Conservation (phyloP, 2,888 invertebrate genomes). For the Macropis europaea region DNA sequence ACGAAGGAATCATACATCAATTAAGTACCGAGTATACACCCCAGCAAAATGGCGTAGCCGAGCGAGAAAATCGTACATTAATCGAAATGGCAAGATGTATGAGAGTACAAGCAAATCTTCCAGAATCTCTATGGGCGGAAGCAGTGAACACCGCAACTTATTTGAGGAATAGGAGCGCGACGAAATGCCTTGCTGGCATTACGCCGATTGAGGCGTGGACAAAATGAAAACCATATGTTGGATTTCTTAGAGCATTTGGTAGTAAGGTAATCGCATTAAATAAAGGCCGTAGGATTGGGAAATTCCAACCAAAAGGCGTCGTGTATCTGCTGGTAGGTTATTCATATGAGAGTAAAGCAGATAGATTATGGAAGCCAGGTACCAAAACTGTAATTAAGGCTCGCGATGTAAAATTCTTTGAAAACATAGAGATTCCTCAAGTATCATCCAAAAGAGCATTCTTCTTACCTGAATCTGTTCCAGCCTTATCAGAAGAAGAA, state of each 20-base stretch:
- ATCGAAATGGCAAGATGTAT: constrained; percentile 65
- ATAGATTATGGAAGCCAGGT: constrained; percentile 17
- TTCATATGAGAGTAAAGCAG: no score
- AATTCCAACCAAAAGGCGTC: constrained; percentile 23
- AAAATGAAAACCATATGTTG: constrained; percentile 13
- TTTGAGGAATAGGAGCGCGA: constrained; percentile 57
- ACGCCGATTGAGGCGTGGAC: constrained; percentile 21
- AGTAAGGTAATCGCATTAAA: constrained; percentile 24
- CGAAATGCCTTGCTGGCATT: not conserved
- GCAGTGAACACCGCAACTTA: constrained; percentile 62
- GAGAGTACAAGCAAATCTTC: constrained; percentile 55
- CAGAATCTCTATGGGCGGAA: constrained; percentile 68
- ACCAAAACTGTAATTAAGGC: constrained; percentile 23
- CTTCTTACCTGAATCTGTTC: no score
- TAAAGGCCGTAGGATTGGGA: not conserved
- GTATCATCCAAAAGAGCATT: not conserved
- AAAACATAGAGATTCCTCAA: not conserved
- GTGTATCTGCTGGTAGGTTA: constrained; percentile 28
- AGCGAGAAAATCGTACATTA: constrained; percentile 66
- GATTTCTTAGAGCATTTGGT: constrained; percentile 21
- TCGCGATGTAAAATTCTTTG: constrained; percentile 18
- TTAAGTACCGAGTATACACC: constrained; percentile 59
- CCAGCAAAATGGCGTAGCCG: constrained; percentile 68
- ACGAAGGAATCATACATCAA: constrained; percentile 39
- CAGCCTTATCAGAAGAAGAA: no score